Evolutionary conservation across 1,140 invertebrate genomes (phyloP), one percentile per base, ranked within the genome.

Genomic region (Lineus longissimus): DNA sequence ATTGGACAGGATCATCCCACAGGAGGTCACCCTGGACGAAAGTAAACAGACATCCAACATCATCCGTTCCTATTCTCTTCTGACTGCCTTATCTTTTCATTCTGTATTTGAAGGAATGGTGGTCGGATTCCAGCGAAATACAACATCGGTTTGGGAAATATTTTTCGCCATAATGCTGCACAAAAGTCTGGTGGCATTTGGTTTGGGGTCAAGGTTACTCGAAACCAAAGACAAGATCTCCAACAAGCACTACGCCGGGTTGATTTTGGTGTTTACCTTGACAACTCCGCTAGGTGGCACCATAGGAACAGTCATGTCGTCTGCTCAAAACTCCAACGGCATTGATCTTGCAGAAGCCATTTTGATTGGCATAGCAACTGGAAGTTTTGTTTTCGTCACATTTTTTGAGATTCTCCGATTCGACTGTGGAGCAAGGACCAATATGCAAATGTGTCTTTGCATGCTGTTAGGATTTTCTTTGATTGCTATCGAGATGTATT

Each of bases 61-160:
- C n/a, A 4, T 51, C 9, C 47, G 47, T 27, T 51, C 47, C 9
- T 51, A 51, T n/a, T 19, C 6, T 51, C n/a, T 51, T n/a, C 19
- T 51, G n/a, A 51, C n/a, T 23, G 47, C 47, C 47, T 27, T 51
- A 27, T 51, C 47, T 6, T 51, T 51, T 19, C 47, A 51, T 51
- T 51, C 47, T 51, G n/a, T 51, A 23, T 51, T 51, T 27, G 47
- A 51, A 51, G 47, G 47, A 51, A 51, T 51, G 47, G 47, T 51
- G n/a, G 25, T 51, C 25, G 47, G 47, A 51, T 51, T 51, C n/a
- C 47, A 51, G 25, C n/a, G 25, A 4, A 51, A 19, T 51, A 9
- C 47, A 9, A 4, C 19, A 23, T 19, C 19, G 6, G 47, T 27
- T 51, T 51, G 47, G 47, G 47, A 27, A 9, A 51, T 51, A 4